A percentile compares a stretch with the other conserved stretches of the same genome.
Conservation (phyloP, 2,797 vertebrate species). For the Botia almorhae region DNA sequence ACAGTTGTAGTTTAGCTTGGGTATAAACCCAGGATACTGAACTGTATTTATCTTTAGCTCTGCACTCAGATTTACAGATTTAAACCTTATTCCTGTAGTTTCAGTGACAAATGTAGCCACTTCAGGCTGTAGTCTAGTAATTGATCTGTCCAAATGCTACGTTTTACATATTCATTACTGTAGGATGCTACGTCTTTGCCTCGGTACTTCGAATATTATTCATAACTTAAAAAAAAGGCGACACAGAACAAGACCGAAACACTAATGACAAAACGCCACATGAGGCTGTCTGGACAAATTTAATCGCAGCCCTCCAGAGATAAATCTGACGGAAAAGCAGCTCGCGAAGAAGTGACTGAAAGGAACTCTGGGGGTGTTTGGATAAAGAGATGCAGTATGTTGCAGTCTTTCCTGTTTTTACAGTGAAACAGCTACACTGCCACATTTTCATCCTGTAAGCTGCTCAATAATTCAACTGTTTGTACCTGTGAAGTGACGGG, state of each 20-base stretch:
- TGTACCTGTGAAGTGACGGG: conserved; percentile 82
- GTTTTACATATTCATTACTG: neutral
- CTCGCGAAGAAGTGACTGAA: conserved; percentile 23
- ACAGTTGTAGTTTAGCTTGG: neutral
- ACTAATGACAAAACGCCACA: conserved; percentile 4
- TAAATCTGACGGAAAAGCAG: conserved; percentile 2
- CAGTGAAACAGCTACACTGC: conserved; percentile 61
- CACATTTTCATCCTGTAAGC: conserved; percentile 69
- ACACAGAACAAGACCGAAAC: neutral
- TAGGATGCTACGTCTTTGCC: neutral
- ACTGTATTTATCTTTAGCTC: conserved; percentile 11
- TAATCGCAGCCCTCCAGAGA: conserved; percentile 3
- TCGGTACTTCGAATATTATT: neutral
- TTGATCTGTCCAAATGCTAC: conserved; percentile 30
- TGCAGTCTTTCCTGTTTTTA: conserved; percentile 60
- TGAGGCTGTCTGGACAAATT: conserved; percentile 29
- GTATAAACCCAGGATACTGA: conserved; percentile 5
- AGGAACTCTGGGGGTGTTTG: conserved; percentile 15
- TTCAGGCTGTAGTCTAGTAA: conserved; percentile 1
- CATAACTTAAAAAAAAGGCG: neutral
- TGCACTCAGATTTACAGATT: too few relatives aligned
- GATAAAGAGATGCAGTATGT: conserved; percentile 27
- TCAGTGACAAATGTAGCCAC: conserved; percentile 18
- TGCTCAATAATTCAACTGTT: conserved; percentile 82
- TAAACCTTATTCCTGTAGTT: conserved; percentile 11